Evolutionary conservation across 2,888 invertebrate genomes (phyloP).

Genomic region (Peribatodes rhomboidaria): DNA sequence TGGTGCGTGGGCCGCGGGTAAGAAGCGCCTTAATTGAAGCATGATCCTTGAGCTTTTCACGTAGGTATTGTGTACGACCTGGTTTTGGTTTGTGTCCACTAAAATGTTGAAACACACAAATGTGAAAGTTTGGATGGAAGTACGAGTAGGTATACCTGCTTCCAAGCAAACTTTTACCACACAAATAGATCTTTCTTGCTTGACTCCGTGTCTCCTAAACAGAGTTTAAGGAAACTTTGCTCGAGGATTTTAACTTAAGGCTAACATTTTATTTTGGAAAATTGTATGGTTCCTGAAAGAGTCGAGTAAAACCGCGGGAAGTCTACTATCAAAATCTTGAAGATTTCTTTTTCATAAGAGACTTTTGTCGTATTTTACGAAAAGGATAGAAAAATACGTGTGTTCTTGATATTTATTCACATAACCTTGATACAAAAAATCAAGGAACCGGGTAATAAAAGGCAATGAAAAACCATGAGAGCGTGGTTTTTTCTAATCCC

Average conservation of each 20-base stretch:
- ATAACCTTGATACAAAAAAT: slow-evolving; percentile 47
- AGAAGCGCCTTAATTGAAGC: slow-evolving; percentile 13
- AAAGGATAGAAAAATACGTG: neutral
- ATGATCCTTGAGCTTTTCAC: neutral
- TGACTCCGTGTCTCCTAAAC: too few species aligned
- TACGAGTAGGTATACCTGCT: neutral
- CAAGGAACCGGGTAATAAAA: slow-evolving; percentile 35
- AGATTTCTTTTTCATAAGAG: neutral
- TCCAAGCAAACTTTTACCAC: neutral
- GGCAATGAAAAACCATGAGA: slow-evolving; percentile 53
- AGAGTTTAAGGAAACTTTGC: too few species aligned
- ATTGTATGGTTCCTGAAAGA: neutral
- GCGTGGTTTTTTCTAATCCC: slow-evolving; percentile 53
- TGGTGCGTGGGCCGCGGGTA: slow-evolving; percentile 9
- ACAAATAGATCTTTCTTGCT: too few species aligned
- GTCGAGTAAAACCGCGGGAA: neutral
- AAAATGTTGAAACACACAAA: neutral
- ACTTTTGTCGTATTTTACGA: neutral
- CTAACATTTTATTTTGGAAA: too few species aligned
- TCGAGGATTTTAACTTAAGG: too few species aligned
- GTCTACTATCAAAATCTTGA: neutral
- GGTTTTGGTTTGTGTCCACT: neutral
- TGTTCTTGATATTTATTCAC: neutral
- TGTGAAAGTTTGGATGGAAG: neutral
- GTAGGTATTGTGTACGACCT: neutral